Evolutionary conservation across 2,888 invertebrate species (phyloP).

Genomic region (Ypsolopha scabrella): DNA sequence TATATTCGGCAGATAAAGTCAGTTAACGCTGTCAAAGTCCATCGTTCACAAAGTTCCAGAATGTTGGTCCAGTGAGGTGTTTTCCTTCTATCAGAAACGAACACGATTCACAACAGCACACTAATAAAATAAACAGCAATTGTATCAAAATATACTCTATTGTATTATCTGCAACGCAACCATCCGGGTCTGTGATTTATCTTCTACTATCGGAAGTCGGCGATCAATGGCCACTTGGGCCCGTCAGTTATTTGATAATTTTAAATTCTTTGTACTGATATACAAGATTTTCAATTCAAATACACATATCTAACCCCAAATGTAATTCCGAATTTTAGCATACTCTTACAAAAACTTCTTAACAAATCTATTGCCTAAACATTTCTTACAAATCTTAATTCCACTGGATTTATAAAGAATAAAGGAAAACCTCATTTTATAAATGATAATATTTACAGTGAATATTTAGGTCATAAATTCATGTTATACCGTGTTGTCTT

Average conservation of each 20-base stretch:
- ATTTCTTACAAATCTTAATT: constrained; percentile 1
- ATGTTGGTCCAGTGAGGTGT: too few species aligned
- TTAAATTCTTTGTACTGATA: constrained; percentile 64
- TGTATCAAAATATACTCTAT: constrained; percentile 56
- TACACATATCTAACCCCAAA: background rate
- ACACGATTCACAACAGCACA: constrained; percentile 17
- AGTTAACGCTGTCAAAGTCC: too few species aligned
- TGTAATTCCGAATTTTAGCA: constrained; percentile 33
- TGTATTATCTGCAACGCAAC: constrained; percentile 29
- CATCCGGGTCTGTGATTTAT: constrained; percentile 22
- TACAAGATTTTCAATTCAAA: constrained; percentile 38
- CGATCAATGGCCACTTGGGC: too few species aligned
- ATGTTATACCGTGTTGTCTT: too few species aligned
- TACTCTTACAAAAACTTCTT: constrained; percentile 38
- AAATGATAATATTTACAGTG: background rate
- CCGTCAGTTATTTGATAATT: constrained; percentile 11
- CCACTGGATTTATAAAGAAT: background rate
- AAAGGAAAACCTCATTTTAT: background rate
- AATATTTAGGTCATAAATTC: background rate
- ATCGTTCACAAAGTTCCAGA: too few species aligned
- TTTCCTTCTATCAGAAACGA: constrained; percentile 9
- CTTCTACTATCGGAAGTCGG: too few species aligned
- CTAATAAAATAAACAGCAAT: constrained; percentile 33
- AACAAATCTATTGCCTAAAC: constrained; percentile 32
- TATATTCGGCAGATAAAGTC: too few species aligned